phyloP scores from a whole-genome alignment of 1,140 invertebrate species.

The Brachionus asplanchnoidis region DNA sequence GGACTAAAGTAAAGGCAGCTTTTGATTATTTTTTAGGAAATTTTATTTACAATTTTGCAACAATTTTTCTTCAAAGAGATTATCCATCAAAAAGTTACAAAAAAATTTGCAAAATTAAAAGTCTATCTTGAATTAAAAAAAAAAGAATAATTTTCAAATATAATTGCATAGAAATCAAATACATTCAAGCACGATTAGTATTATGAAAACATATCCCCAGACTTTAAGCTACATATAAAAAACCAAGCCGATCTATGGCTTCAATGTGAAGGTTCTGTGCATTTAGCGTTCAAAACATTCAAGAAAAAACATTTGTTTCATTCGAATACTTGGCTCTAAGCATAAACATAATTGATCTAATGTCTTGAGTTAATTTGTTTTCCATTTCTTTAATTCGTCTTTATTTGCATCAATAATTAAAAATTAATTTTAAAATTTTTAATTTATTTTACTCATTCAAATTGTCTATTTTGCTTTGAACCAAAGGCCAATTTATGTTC shows the following conservation, averaged over 20 bases:
- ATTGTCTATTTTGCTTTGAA: conserved; percentile 32
- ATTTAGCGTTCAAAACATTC: conserved; percentile 5
- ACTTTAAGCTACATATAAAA: not conserved
- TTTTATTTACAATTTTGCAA: conserved; percentile 28
- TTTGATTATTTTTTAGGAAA: not conserved
- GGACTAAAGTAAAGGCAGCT: not conserved
- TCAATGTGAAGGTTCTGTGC: not conserved
- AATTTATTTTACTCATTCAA: conserved; percentile 20
- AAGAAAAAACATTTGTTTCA: conserved; percentile 40
- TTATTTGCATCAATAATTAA: not conserved
- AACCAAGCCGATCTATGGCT: conserved; percentile 8
- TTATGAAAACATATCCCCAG: conserved; percentile 6
- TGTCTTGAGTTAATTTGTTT: conserved; percentile 41
- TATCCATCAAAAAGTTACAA: conserved; percentile 15
- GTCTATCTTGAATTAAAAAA: conserved; percentile 6
- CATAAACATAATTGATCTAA: conserved; percentile 40
- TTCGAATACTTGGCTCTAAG: conserved; percentile 34
- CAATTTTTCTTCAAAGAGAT: not conserved
- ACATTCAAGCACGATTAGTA: not conserved
- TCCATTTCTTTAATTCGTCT: conserved; percentile 33
- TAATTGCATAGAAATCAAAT: conserved; percentile 23
- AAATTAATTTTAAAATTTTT: not conserved
- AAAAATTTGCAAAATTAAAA: not conserved
- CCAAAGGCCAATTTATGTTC: conserved; percentile 33
- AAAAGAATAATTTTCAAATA: not conserved